A percentile compares a stretch with the other conserved stretches of the same genome.
phyloP scores from a whole-genome alignment of 2,797 vertebrate genomes.

The Enteromius radiatus region DNA sequence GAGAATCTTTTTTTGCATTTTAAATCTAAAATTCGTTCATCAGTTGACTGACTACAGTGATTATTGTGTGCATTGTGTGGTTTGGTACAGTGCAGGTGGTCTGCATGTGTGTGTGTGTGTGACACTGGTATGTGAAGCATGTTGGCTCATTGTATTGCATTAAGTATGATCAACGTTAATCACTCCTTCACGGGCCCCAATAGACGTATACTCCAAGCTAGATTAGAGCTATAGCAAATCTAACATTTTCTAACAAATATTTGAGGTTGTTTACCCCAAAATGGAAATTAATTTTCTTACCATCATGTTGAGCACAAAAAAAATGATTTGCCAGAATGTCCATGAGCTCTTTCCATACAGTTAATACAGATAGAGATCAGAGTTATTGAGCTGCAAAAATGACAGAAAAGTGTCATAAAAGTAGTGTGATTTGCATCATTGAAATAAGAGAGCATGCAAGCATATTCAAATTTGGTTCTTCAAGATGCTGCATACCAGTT shows the following conservation, averaged over 20 bases:
- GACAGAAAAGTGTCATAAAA: background rate
- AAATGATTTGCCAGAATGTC: background rate
- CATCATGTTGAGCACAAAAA: background rate
- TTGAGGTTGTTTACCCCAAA: background rate
- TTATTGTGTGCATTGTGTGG: constrained; percentile 44
- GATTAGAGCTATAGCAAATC: background rate
- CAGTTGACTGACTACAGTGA: constrained; percentile 66
- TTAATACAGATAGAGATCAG: background rate
- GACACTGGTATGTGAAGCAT: constrained; percentile 72
- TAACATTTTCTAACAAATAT: background rate
- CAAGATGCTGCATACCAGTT: background rate
- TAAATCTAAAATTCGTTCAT: constrained; percentile 30
- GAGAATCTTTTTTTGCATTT: background rate
- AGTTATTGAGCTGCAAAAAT: background rate
- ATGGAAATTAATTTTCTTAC: background rate
- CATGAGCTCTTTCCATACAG: background rate
- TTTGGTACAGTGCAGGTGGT: constrained; percentile 4
- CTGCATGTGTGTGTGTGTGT: constrained; percentile 60
- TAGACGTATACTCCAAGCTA: constrained; percentile 9
- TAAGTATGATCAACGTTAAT: constrained; percentile 60
- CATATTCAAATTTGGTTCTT: background rate
- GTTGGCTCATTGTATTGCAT: constrained; percentile 69
- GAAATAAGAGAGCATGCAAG: background rate
- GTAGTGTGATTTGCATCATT: background rate
- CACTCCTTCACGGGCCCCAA: constrained; percentile 44